Base-by-base conservation (phyloP, 1,140 invertebrate species). In the Triops longicaudatus region DNA sequence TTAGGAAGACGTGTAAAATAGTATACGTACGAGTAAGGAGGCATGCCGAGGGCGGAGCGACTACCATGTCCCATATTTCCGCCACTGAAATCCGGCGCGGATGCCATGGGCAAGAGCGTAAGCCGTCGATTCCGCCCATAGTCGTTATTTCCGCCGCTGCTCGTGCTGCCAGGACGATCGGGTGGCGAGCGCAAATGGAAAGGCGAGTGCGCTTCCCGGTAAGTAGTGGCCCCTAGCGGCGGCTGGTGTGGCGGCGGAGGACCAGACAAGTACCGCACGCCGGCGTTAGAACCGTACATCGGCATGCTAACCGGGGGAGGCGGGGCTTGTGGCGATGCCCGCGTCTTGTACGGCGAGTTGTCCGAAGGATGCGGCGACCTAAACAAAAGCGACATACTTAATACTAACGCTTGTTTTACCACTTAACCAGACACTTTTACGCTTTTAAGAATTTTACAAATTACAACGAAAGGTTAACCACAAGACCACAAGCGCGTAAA, bases 51-150 rank as follows among this genome's bases (percentile, higher is more conserved):
- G 28, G 50, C 72, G 28, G 72, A 78, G 27, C 77, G 44, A 73
- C 78, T 79, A 1, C 43, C 31, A 26, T 73, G 26, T 14, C 31
- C 72, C 37, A 76, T 9, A 28, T 42, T 77, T 14, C 75, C 63
- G 10, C 50, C 63, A 10, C 50, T 73, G 74, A 73, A 76, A 43
- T 75, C 73, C 22, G 78, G 71, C 14, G 76, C 28, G 7, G 79
- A 73, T 12, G 43, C 73, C 22, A 74, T 73, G 26, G 63, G 73
- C 14, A 77, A 78, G 4, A 75, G 77, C 1, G 72, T 74, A 5
- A 79, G 73, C 41, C 73, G 78, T 17, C 50, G 50, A 11, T 72
- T 71, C 37, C 74, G 31, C 31, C 78, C 72, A 77, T 76, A 79
- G 74, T 76, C 76, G 10, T 71, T 73, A 63, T 14, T 63, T 5